Evolutionary conservation across 2,888 invertebrate species (phyloP).

Genomic region (Kryphioiulus occultus): DNA sequence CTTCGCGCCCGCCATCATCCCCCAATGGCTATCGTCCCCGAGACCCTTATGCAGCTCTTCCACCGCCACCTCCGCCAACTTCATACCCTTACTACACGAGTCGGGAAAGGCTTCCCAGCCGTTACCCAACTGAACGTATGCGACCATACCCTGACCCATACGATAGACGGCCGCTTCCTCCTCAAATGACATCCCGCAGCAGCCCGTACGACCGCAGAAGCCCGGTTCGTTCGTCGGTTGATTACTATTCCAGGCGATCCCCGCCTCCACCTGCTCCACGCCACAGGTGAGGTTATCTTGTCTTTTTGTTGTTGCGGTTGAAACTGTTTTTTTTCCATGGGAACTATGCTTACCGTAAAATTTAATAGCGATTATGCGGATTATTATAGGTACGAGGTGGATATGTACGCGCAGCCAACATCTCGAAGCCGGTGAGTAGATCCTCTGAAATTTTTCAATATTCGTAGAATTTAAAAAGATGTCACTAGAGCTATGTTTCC

Average conservation of each 20-base stretch:
- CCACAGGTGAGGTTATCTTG: slow-evolving; percentile 44
- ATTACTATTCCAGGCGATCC: slow-evolving; percentile 51
- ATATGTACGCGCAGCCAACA: slow-evolving; percentile 41
- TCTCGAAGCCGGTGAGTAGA: slow-evolving; percentile 2
- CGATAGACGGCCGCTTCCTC: slow-evolving; percentile 55
- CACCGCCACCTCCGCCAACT: slow-evolving; percentile 49
- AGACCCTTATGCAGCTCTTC: slow-evolving; percentile 44
- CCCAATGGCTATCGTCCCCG: slow-evolving; percentile 37
- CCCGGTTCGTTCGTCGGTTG: slow-evolving; percentile 47
- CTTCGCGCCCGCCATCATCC: slow-evolving; percentile 41
- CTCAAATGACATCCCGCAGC: slow-evolving; percentile 52
- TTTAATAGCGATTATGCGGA: slow-evolving; percentile 44
- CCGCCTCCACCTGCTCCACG: slow-evolving; percentile 50
- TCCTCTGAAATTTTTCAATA: background rate
- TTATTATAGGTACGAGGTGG: slow-evolving; percentile 49
- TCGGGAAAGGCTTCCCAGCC: slow-evolving; percentile 35
- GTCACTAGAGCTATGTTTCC: slow-evolving; percentile 21
- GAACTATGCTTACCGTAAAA: background rate
- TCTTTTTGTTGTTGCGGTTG: background rate
- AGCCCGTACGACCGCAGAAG: slow-evolving; percentile 55
- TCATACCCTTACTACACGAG: background rate
- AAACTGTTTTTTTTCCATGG: background rate
- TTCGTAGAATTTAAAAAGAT: background rate
- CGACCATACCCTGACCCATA: slow-evolving; percentile 57
- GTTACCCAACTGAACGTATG: slow-evolving; percentile 55